These are phyloP conservation scores for Drosophila equinoxialis DNA, from an alignment of 1,140 invertebrate species.

Conservation along the genomic window DNA sequence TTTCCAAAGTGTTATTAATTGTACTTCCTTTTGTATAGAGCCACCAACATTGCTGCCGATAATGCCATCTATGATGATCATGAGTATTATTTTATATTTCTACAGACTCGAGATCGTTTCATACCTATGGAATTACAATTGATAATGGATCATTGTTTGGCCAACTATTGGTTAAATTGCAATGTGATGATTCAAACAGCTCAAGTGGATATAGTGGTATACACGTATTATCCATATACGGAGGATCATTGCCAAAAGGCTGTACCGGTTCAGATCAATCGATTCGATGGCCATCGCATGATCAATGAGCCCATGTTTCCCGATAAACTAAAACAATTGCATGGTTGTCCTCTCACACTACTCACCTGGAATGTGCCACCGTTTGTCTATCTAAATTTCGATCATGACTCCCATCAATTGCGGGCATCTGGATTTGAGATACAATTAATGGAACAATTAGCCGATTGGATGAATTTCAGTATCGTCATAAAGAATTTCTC, in stretches of 20 bases:
- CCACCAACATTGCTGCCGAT: constrained; percentile 44
- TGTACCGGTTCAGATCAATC: constrained; percentile 51
- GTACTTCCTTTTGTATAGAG: constrained; percentile 5
- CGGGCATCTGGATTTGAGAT: constrained; percentile 59
- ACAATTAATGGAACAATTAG: constrained; percentile 50
- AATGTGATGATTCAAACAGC: constrained; percentile 74
- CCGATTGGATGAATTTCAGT: constrained; percentile 52
- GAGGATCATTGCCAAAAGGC: constrained; percentile 42
- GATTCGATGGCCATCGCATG: constrained; percentile 53
- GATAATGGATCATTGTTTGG: constrained; percentile 64
- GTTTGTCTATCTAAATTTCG: constrained; percentile 42
- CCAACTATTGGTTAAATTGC: constrained; percentile 68
- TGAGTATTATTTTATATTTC: constrained; percentile 77
- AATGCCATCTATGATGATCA: constrained; percentile 52
- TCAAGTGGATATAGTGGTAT: constrained; percentile 59
- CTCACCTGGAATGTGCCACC: constrained; percentile 68
- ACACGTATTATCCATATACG: constrained; percentile 67
- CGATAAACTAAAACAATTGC: constrained; percentile 59
- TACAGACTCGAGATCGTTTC: constrained; percentile 52
- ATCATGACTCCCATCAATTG: neutral
- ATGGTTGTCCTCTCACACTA: constrained; percentile 53
- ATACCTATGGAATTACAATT: constrained; percentile 36
- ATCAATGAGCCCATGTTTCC: constrained; percentile 54
- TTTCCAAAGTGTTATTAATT: neutral
- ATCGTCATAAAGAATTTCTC: constrained; percentile 35